These are phyloP conservation scores for Brachionus koreanus DNA, from an alignment of 1,140 invertebrate species.

Conservation along the genomic window DNA sequence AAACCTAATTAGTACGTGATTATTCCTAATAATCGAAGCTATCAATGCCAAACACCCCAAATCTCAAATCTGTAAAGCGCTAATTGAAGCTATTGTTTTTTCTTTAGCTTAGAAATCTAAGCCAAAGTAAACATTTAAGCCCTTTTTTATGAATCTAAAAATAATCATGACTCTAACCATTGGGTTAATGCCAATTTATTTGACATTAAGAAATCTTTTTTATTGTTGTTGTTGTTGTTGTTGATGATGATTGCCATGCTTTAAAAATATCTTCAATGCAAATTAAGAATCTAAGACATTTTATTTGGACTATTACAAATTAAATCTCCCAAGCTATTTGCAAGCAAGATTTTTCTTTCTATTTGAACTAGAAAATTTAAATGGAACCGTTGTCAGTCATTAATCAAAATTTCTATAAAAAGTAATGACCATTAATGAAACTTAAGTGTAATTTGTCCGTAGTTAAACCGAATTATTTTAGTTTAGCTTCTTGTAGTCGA, in stretches of 20 bases:
- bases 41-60: neutral
- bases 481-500: neutral
- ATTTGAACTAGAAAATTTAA: slow-evolving; percentile 10
- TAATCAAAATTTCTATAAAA: slow-evolving; percentile 11
- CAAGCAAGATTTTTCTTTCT: neutral
- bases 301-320: neutral
- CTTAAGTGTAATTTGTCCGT: neutral
- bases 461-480: neutral
- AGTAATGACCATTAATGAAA: slow-evolving; percentile 8
- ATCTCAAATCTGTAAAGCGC: neutral
- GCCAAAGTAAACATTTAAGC: neutral
- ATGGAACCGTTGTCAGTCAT: slow-evolving; percentile 3
- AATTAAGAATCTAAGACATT: neutral
- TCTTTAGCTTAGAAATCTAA: neutral
- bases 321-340: neutral
- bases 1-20: neutral
- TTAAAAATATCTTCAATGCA: neutral
- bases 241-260: neutral
- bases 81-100: neutral
- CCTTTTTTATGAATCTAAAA: neutral
- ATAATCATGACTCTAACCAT: neutral
- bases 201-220: neutral
- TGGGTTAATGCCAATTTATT: slow-evolving; percentile 1
- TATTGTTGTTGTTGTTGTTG: neutral
- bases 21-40: neutral